Evolutionary conservation across 1,140 invertebrate species (phyloP), one percentile per base, ranked within the genome.

Genomic region (Dendrolimus punctatus): DNA sequence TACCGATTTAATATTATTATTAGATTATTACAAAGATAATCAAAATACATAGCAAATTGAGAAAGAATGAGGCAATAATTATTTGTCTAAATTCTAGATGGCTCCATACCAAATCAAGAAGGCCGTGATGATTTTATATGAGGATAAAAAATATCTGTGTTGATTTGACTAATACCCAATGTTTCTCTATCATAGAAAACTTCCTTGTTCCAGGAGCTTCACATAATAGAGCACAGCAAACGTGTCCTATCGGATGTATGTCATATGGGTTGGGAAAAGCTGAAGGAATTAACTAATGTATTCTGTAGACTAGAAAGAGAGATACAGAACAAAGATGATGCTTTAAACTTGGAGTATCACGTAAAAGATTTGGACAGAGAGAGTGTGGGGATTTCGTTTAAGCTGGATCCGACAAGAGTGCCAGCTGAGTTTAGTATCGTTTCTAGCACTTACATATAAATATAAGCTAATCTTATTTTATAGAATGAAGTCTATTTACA

Each of bases 201-300:
- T 36, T 36, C 49, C 38, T 48, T 40, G 46, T 68, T 68, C 39
- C 47, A 88, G 87, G 87, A 88, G 41, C 71, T 87, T 5, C 77
- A 85, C 42, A 80, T 78, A 56, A 77, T 81, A 9, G 87, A 88
- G 60, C 85, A 83, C 55, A 85, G 78, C 49, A 86, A 82, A 48
- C 78, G 81, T 2, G 70, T 74, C 1, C 62, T 88, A 5, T 80
- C 73, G 6, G 80, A 87, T 52, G 71, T 85, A 0, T 86, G 85
- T 49, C 76, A 82, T 39, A 81, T 82, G 65, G 91, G 93, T 0
- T 96, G 95, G 93, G 94, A 97, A 73, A 95, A 95, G 81, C 74
- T 96, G 1, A 94, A 93, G 67, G 89, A 93, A 9, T 81, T 98
- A n/a, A 92, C 93, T 66, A 93, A 95, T 68, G 90, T 95, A 0